Conservation (phyloP, 2,888 invertebrate genomes). For the Hemistola chrysoprasaria region DNA sequence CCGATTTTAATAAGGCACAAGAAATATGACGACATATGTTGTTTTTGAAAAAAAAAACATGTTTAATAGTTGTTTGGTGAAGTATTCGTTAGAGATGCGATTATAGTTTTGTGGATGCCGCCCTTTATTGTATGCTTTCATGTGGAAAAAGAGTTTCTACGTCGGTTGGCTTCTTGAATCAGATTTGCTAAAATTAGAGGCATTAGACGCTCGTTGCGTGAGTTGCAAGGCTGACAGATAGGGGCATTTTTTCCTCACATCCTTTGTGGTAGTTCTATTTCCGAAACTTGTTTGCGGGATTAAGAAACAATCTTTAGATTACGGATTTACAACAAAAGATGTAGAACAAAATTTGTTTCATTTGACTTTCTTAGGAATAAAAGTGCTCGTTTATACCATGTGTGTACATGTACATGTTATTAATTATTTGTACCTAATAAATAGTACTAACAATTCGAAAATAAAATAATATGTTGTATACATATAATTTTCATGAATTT, state of each 20-base stretch:
- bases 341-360: no score
- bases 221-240: slow-evolving; percentile 39
- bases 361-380: no score
- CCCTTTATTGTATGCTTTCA: slow-evolving; percentile 51
- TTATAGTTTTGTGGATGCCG: slow-evolving; percentile 60
- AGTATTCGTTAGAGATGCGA: slow-evolving; percentile 68
- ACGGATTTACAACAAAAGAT: no score
- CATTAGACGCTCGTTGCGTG: slow-evolving; percentile 42
- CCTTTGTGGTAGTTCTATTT: slow-evolving; percentile 22
- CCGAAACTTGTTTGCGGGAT: slow-evolving; percentile 14
- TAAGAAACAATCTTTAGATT: no score
- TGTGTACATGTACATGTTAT: no score
- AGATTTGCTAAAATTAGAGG: slow-evolving; percentile 71
- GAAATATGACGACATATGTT: slow-evolving; percentile 76
- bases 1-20: slow-evolving; percentile 75
- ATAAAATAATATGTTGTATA: no score
- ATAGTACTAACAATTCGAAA: no score
- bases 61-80: slow-evolving; percentile 46
- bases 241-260: slow-evolving; percentile 28
- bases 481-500: no score
- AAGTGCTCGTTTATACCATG: no score
- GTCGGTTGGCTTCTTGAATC: slow-evolving; percentile 60
- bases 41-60: slow-evolving; percentile 29
- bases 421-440: no score
- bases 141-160: slow-evolving; percentile 67